Percentiles rank a stretch among this genome's conserved stretches.
Evolutionary conservation across 2,888 invertebrate genomes (phyloP).

Genomic region (Caenorhabditis parvicauda): DNA sequence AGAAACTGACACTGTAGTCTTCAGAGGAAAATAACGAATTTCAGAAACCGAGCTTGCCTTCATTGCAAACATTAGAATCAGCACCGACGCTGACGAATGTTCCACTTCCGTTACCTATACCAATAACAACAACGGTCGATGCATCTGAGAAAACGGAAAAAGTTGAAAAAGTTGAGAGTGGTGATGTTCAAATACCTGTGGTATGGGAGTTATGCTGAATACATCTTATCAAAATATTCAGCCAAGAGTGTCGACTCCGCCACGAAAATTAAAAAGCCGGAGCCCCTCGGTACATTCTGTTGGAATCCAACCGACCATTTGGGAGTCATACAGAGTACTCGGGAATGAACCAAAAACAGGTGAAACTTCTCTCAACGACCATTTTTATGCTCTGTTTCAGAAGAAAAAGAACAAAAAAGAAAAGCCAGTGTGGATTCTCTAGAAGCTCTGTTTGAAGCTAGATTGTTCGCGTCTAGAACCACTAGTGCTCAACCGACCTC

Average conservation of each 20-base stretch:
- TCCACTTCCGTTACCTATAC: constrained; percentile 26
- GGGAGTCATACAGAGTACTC: constrained; percentile 57
- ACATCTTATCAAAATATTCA: too few relatives aligned
- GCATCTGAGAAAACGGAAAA: constrained; percentile 11
- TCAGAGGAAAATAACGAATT: constrained; percentile 7
- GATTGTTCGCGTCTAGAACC: constrained; percentile 19
- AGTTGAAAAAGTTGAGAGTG: background rate
- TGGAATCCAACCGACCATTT: constrained; percentile 55
- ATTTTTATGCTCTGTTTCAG: too few relatives aligned
- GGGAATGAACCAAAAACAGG: constrained; percentile 44
- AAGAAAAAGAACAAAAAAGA: constrained; percentile 11
- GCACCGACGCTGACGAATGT: constrained; percentile 27
- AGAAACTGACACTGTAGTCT: too few relatives aligned
- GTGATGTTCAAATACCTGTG: too few relatives aligned
- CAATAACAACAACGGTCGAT: constrained; percentile 23
- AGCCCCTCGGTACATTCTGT: constrained; percentile 27
- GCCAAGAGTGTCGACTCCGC: background rate
- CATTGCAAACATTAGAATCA: constrained; percentile 24
- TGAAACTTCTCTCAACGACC: constrained; percentile 6
- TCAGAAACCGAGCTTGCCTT: constrained; percentile 25
- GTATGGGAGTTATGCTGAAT: too few relatives aligned
- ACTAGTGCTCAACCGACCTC: constrained; percentile 3
- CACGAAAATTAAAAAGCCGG: background rate
- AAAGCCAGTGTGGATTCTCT: constrained; percentile 28
- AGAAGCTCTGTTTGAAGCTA: constrained; percentile 29